Conservation (phyloP, 2,113 vertebrate genomes). For the Lynx canadensis region DNA sequence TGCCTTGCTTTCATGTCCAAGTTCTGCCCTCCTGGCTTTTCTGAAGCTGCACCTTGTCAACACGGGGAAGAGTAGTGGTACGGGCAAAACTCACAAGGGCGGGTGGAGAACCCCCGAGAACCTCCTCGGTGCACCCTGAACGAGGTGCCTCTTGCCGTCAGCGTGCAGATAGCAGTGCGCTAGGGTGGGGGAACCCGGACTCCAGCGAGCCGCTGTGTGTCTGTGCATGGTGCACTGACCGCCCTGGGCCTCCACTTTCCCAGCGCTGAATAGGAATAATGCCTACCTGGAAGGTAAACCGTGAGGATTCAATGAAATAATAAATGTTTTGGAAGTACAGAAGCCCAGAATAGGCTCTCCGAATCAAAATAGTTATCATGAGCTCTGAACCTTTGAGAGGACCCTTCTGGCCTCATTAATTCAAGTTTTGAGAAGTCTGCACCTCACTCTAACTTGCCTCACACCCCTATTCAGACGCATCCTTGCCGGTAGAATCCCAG, state of each 20-base stretch:
- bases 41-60: neutral
- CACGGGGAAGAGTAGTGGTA: neutral
- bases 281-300: conserved; percentile 46
- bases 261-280: neutral
- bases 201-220: neutral
- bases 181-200: neutral
- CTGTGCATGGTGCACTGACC: neutral
- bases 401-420: conserved; percentile 69
- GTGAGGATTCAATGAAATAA: conserved; percentile 56
- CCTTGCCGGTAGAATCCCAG: conserved; percentile 33
- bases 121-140: neutral
- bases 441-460: conserved; percentile 48
- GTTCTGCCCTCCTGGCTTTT: neutral
- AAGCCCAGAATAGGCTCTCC: conserved; percentile 44
- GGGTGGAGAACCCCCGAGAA: neutral
- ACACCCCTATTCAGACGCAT: conserved; percentile 43
- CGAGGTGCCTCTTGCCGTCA: no score
- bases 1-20: neutral
- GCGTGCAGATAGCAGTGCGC: rapidly evolving
- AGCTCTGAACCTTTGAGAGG: conserved; percentile 45
- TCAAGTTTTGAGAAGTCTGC: conserved; percentile 44
- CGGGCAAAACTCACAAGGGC: neutral
- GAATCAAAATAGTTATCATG: conserved; percentile 64
- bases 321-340: conserved; percentile 60
- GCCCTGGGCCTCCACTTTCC: neutral